phyloP scores from a whole-genome alignment of 2,113 vertebrate genomes.

The Papio anubis region DNA sequence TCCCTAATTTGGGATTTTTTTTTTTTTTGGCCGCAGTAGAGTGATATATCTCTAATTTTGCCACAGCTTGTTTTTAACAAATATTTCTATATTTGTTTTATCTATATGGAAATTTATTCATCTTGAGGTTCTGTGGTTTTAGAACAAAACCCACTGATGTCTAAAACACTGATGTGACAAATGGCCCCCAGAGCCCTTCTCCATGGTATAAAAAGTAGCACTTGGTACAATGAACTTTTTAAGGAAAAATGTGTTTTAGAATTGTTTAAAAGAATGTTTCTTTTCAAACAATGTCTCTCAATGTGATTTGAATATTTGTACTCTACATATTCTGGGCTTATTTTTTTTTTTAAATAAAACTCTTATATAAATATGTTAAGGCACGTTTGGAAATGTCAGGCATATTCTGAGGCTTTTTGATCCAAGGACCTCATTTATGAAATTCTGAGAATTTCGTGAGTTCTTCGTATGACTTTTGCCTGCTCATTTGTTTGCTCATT shows the following conservation, averaged over 20 bases:
- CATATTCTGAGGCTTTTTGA: not conserved
- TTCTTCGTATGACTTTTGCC: not conserved
- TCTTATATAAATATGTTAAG: not conserved
- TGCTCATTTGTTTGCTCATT: not conserved
- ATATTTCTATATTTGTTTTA: not conserved
- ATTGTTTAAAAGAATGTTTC: not conserved
- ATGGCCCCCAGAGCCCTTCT: not conserved
- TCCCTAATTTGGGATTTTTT: not conserved
- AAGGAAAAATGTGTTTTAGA: not conserved
- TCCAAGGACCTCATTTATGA: not conserved
- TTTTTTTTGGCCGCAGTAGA: not conserved
- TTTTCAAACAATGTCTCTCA: not conserved
- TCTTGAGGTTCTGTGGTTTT: conserved; percentile 23
- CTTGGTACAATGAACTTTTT: not conserved
- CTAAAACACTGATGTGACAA: not conserved
- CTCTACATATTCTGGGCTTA: not conserved
- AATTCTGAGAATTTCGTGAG: not conserved
- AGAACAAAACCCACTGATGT: not conserved
- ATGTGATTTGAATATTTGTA: not conserved
- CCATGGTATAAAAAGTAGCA: not conserved
- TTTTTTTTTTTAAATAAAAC: not conserved
- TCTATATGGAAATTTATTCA: not conserved
- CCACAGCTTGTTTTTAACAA: not conserved
- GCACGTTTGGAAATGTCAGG: not conserved
- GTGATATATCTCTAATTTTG: not conserved